A percentile compares a stretch with the other conserved stretches of the same genome.
Conservation (phyloP, 2,888 invertebrate genomes). For the Dynastes hyllus region DNA sequence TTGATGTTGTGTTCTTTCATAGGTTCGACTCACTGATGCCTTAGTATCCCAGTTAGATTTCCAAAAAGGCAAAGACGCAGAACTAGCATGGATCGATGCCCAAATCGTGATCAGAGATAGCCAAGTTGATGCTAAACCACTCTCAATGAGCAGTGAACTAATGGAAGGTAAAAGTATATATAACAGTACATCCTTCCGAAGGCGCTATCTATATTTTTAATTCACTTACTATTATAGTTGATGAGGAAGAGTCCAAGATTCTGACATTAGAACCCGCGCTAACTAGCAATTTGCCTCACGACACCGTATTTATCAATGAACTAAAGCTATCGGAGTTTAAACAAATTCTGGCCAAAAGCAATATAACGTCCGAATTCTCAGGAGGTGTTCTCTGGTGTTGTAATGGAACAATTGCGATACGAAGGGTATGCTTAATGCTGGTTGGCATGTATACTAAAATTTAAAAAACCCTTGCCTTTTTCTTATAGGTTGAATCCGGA, state of each 20-base stretch:
- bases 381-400: constrained; percentile 96
- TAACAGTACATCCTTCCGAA: neutral
- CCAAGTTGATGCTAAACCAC: constrained; percentile 74
- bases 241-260: constrained; percentile 75
- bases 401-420: constrained; percentile 90
- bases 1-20: constrained; percentile 52
- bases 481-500: constrained; percentile 87
- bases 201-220: too few species aligned
- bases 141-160: constrained; percentile 70
- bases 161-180: constrained; percentile 67
- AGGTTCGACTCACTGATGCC: constrained; percentile 94
- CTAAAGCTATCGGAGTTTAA: constrained; percentile 94
- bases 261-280: constrained; percentile 81
- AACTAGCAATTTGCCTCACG: constrained; percentile 78
- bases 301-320: constrained; percentile 93
- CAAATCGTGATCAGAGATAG: constrained; percentile 79
- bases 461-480: neutral
- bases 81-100: constrained; percentile 97
- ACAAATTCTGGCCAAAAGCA: constrained; percentile 82
- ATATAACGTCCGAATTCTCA: constrained; percentile 89
- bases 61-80: constrained; percentile 89
- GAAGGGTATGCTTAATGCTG: constrained; percentile 76
- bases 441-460: constrained; percentile 20
- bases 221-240: constrained; percentile 65
- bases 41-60: constrained; percentile 91